Conservation (phyloP, 2,113 vertebrate species). For the Daubentonia madagascariensis region DNA sequence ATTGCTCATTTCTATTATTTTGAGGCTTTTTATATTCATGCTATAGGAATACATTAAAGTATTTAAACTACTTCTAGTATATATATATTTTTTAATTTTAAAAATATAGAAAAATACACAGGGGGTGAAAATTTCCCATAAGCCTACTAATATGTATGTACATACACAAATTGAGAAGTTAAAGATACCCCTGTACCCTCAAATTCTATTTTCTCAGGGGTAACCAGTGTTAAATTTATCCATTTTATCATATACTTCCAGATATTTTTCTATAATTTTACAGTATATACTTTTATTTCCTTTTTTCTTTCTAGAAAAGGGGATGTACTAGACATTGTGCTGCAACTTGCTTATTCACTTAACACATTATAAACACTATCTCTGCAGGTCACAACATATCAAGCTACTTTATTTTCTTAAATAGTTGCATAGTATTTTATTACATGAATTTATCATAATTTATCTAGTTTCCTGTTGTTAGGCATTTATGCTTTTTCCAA, state of each 20-base stretch:
- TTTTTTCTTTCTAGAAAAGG: background rate
- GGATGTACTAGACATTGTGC: background rate
- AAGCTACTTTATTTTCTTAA: slow-evolving; percentile 34
- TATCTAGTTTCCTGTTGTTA: background rate
- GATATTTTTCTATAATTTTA: background rate
- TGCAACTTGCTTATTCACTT: background rate
- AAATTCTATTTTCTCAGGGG: background rate
- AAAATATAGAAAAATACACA: slow-evolving; percentile 22
- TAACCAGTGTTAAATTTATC: background rate
- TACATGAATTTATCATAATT: background rate
- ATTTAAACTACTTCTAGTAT: slow-evolving; percentile 14
- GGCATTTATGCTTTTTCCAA: background rate
- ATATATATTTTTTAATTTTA: background rate
- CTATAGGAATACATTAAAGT: background rate
- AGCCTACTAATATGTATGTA: background rate
- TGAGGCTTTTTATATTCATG: slow-evolving; percentile 34
- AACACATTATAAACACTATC: background rate
- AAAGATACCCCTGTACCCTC: background rate
- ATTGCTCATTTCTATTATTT: slow-evolving; percentile 1
- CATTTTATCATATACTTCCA: background rate
- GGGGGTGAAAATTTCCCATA: background rate
- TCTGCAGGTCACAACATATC: background rate
- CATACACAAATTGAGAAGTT: background rate
- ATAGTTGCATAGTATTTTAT: background rate
- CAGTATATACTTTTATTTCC: background rate